Evolutionary conservation across 1,140 invertebrate species (phyloP), one percentile per base, ranked within the genome.

Genomic region (Philopotamus ludificatus): DNA sequence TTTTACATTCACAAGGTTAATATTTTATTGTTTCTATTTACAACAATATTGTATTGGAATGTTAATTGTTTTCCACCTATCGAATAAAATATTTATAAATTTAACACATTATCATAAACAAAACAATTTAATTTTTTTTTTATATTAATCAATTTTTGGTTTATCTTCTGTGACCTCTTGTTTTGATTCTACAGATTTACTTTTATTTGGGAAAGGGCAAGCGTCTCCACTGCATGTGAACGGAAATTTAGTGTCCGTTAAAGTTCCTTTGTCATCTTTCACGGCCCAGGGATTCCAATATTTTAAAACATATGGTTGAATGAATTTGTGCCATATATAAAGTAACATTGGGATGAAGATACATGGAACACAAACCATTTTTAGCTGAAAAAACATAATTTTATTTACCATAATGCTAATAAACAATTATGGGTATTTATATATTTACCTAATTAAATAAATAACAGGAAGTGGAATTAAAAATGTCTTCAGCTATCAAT

Each of bases 251-350:
- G 83, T 83, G 25, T 74, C 75, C 1, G 72, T 72, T 0, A 77
- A 79, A 71, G 83, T 83, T 3, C 82, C 82, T 23, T 84, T 75
- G 15, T 78, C 82, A 60, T 84, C 81, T 71, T 83, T 84, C 1
- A 82, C 82, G 49, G 81, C 85, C 86, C 87, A 90, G 15, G 88
- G 89, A 76, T 90, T 90, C 88, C 89, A 90, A 72, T 89, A 87
- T 59, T 83, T 84, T 58, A 89, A 70, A 23, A 89, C 75, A 41
- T 89, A 83, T 0, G 89, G 89, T 71, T 91, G 88, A 49, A 91
- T 81, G 72, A 87, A 91, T 70, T 84, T 86, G 75, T 90, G 88
- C 85, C 89, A 91, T 63, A 91, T 82, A 69, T 86, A 90, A 0
- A 91, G 78, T 22, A 90, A 75, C 39, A 89, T 74, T 1, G 89